Evolutionary conservation across 2,888 invertebrate genomes (phyloP).

Genomic region (Fissipunctia ypsillon): DNA sequence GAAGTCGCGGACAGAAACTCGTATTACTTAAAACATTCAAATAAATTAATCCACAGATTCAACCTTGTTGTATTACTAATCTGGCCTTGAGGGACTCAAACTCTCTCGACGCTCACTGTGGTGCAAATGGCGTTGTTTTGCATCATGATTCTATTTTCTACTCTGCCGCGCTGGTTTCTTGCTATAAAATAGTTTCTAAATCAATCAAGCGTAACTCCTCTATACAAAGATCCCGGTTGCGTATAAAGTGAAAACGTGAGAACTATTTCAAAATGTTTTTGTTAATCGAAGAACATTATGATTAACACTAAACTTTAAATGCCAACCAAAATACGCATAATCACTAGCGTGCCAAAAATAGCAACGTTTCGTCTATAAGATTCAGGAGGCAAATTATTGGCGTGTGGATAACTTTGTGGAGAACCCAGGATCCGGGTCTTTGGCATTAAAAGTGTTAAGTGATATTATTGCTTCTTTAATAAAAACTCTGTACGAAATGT

Average conservation of each 20-base stretch:
- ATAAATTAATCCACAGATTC: background rate
- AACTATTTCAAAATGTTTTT: constrained; percentile 12
- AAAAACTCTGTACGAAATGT: background rate
- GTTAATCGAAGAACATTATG: background rate
- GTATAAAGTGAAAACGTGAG: background rate
- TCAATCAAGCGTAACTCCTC: background rate
- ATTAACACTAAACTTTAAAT: too few species aligned
- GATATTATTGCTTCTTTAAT: background rate
- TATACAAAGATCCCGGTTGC: background rate
- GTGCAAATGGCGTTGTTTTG: background rate
- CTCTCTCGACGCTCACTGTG: background rate
- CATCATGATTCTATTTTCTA: background rate
- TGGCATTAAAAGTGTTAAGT: too few species aligned
- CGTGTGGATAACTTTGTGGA: too few species aligned
- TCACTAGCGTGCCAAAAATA: too few species aligned
- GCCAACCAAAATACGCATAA: too few species aligned
- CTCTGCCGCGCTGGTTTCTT: background rate
- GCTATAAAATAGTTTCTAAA: background rate
- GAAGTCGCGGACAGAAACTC: too few species aligned
- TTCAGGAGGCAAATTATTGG: too few species aligned
- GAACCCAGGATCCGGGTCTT: too few species aligned
- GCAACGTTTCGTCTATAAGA: too few species aligned
- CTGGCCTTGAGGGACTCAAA: constrained; percentile 26
- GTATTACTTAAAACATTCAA: too few species aligned
- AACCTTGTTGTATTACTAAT: background rate